Conservation (phyloP, 2,113 vertebrate genomes). For the Ochotona curzoniae region DNA sequence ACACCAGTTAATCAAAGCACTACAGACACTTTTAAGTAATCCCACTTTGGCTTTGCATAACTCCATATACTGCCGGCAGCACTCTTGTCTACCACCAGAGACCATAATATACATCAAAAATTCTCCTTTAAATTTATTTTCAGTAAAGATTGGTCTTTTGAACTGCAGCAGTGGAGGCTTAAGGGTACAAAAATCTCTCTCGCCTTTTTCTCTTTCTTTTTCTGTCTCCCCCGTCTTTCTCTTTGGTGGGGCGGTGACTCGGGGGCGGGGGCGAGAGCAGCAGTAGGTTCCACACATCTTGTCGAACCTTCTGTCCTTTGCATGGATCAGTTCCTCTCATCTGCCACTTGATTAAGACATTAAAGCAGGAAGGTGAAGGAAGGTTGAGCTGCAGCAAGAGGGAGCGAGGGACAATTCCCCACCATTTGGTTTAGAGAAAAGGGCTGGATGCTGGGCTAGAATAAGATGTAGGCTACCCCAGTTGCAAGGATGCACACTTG, state of each 20-base stretch:
- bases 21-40: constrained; percentile 89
- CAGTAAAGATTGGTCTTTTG: constrained; percentile 91
- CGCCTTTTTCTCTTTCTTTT: constrained; percentile 77
- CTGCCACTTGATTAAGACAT: constrained; percentile 88
- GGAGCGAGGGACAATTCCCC: constrained; percentile 57
- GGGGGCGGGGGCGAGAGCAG: constrained; percentile 55
- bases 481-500: accelerated
- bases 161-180: constrained; percentile 87
- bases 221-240: constrained; percentile 75
- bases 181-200: constrained; percentile 89
- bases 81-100: constrained; percentile 86
- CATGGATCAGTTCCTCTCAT: constrained; percentile 86
- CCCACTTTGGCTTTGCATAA: constrained; percentile 87
- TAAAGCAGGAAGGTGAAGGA: constrained; percentile 86
- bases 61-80: constrained; percentile 85
- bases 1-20: constrained; percentile 89
- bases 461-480: accelerated
- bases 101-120: constrained; percentile 90
- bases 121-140: constrained; percentile 92
- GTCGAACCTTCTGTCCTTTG: constrained; percentile 83
- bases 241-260: constrained; percentile 59
- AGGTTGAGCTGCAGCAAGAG: constrained; percentile 78
- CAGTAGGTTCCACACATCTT: constrained; percentile 77
- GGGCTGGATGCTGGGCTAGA: neutral
- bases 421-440: constrained; percentile 15